Base-by-base conservation (phyloP, 2,888 invertebrate species). In the Orchestes rusci region DNA sequence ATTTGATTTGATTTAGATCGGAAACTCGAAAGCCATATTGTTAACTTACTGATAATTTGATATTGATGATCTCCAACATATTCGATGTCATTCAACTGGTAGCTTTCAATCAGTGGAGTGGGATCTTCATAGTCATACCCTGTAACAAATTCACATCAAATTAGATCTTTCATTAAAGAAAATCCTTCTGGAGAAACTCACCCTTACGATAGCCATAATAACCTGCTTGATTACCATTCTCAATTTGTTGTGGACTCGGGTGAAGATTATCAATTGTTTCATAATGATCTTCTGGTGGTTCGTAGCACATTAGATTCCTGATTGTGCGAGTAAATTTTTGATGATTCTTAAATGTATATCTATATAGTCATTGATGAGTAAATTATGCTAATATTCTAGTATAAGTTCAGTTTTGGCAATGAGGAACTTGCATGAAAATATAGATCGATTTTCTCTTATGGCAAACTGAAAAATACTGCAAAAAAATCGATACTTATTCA, bases 91-190 rank as follows among this genome's bases (percentile, higher is more conserved):
- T 75, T 75, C 52, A 73, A 63, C 48, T 80, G 79, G 67, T 84
- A 84, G 57, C 77, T 82, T 56, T 84, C 84, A 61, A 83, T 82
- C 39, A 82, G 62, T 0, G 84, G 80, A 1, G 84, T 82, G 3
- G 85, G 82, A 58, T 87, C 87, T 64, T 85, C 86, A 62, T 83
- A 83, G 55, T 89, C 88, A 37, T 84, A 84, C 65, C 84, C 85
- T 65, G 84, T 80, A 64, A 85, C 65, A 12, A 31, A 23, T 31
- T 3, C 3, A 31, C 7, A 18, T 17, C 4, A 39, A 39, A 19
- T 7, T 4, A 31, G 16, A 16, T 28, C 15, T 10, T 19, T 33
- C 4, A 7, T 7, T 15, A 16, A 16, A 16, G 16, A 34, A 34
- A 2, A 16, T 39, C 30, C 2, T 5, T 23, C 27, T 23, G 8